Evolutionary conservation across 2,888 invertebrate species (phyloP), one percentile per base, ranked within the genome.

Genomic region (Caenorhabditis drosophilae): DNA sequence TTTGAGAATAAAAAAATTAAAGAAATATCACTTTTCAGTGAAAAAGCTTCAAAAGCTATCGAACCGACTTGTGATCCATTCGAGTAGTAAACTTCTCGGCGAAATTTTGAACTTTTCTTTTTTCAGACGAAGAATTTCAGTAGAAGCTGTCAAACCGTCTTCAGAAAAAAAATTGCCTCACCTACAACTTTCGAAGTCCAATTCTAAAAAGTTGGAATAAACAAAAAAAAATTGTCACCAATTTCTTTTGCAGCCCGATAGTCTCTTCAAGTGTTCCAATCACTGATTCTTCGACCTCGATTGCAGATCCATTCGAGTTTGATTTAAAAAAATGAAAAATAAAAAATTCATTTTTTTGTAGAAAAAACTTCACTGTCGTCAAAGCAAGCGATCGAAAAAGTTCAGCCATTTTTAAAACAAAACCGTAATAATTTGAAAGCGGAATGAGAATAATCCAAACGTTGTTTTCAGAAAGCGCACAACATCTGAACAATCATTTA

Each of bases 231-330:
- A 40, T 40, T 40, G 9, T 18, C 20, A 40, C 20, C 40, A n/a
- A n/a, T n/a, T n/a, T n/a, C n/a, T n/a, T n/a, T n/a, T n/a, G n/a
- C n/a, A n/a, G n/a, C n/a, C n/a, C n/a, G n/a, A n/a, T n/a, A n/a
- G n/a, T n/a, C n/a, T n/a, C n/a, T n/a, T n/a, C n/a, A n/a, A n/a
- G n/a, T n/a, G n/a, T n/a, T n/a, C n/a, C n/a, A n/a, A n/a, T n/a
- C n/a, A n/a, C n/a, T 7, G 20, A 7, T 3, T 20, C 16, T 11
- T 18, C 20, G 40, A 40, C 16, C 18, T 16, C 40, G 3, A 40
- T 40, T 40, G 40, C 40, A 20, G 40, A 40, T 40, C 40, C 40
- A 40, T 40, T 40, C 36, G 4, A n/a, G n/a, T n/a, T n/a, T n/a
- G n/a, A n/a, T n/a, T n/a, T n/a, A n/a, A n/a, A n/a, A n/a, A n/a